These are phyloP conservation scores for Gasteruption jaculator DNA, from an alignment of 2,888 invertebrate genomes.

Conservation along the genomic window DNA sequence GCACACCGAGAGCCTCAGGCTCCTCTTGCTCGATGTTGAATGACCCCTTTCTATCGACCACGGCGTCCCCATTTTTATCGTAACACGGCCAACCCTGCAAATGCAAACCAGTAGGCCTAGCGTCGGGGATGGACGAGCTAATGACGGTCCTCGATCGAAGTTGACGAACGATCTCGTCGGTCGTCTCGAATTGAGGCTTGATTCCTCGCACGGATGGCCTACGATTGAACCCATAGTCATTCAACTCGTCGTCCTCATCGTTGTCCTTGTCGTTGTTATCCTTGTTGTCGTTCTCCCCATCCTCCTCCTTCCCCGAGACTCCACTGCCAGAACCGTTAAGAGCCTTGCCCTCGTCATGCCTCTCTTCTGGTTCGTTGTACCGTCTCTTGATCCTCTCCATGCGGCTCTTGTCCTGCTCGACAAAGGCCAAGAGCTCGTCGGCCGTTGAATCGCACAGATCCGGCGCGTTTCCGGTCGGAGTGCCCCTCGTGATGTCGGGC, in stretches of 20 bases:
- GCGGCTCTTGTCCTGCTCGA: conserved; percentile 76
- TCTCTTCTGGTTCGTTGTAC: conserved; percentile 45
- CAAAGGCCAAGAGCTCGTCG: conserved; percentile 79
- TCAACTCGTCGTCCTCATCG: conserved; percentile 87
- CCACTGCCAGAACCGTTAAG: neutral
- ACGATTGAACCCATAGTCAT: conserved; percentile 85
- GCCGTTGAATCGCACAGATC: conserved; percentile 32
- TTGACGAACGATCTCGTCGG: conserved; percentile 76
- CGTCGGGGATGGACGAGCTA: conserved; percentile 30
- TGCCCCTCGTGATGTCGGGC: conserved; percentile 77
- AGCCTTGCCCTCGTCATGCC: conserved; percentile 17
- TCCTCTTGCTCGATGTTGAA: conserved; percentile 12
- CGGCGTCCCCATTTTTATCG: conserved; percentile 22
- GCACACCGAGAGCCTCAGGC: conserved; percentile 2
- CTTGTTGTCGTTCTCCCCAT: conserved; percentile 16
- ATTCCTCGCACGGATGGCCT: conserved; percentile 87
- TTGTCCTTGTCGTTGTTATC: conserved; percentile 70
- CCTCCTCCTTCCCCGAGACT: conserved; percentile 14
- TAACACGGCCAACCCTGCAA: conserved; percentile 29
- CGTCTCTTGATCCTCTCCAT: conserved; percentile 80
- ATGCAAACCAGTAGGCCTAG: conserved; percentile 29
- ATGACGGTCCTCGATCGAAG: conserved; percentile 63
- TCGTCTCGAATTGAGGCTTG: conserved; percentile 79
- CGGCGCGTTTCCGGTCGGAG: conserved; percentile 55
- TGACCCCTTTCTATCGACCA: conserved; percentile 16